Conservation (phyloP, 2,113 vertebrate genomes). For the Festucalex cinctus region DNA sequence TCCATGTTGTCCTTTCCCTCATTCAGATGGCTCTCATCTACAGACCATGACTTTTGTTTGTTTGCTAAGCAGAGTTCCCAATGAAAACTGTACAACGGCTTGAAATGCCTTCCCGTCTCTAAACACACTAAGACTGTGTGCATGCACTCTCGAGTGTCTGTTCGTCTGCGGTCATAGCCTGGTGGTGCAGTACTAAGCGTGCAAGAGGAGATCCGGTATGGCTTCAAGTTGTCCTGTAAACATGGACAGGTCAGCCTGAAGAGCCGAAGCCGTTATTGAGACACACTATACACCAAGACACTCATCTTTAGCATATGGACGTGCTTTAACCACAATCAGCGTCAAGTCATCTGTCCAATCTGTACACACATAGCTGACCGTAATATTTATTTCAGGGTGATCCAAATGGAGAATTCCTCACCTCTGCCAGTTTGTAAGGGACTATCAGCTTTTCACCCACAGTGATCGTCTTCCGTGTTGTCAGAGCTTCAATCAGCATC, state of each 20-base stretch:
- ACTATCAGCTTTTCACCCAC: constrained; percentile 96
- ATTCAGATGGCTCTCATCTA: constrained; percentile 34
- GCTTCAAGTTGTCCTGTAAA: constrained; percentile 43
- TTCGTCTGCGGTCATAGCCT: constrained; percentile 6
- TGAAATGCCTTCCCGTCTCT: constrained; percentile 37
- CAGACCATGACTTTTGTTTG: constrained; percentile 47
- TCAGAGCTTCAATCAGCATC: constrained; percentile 93
- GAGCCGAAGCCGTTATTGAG: constrained; percentile 6
- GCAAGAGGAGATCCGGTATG: constrained; percentile 24
- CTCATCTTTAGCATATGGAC: neutral
- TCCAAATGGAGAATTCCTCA: constrained; percentile 45
- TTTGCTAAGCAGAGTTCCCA: constrained; percentile 46
- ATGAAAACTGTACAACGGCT: constrained; percentile 38
- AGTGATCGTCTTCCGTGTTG: constrained; percentile 92
- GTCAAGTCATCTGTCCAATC: neutral
- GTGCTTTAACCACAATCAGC: neutral
- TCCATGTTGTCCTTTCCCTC: constrained; percentile 9
- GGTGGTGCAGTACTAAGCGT: constrained; percentile 2
- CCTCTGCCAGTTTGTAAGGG: constrained; percentile 92
- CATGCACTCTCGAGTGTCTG: neutral
- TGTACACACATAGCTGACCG: neutral
- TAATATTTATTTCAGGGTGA: neutral
- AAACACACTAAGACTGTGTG: constrained; percentile 23
- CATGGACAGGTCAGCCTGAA: constrained; percentile 26
- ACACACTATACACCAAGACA: neutral